A percentile compares a stretch with the other conserved stretches of the same genome.
phyloP scores from a whole-genome alignment of 2,113 vertebrate species.

The Onychostruthus taczanowskii region DNA sequence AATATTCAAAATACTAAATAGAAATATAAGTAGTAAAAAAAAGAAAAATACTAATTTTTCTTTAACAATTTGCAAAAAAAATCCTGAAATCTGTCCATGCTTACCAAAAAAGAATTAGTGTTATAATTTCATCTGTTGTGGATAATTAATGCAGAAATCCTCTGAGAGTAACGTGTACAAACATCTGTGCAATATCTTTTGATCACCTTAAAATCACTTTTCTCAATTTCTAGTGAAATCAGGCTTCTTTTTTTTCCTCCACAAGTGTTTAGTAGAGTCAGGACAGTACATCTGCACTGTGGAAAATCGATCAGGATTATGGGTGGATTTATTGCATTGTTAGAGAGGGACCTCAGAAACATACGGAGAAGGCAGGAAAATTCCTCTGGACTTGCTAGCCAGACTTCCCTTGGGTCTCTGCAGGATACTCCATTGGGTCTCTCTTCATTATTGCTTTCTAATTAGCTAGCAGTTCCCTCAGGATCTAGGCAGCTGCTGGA shows the following conservation, averaged over 20 bases:
- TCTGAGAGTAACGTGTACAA: neutral
- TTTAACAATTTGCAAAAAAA: neutral
- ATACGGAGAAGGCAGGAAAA: neutral
- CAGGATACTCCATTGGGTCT: neutral
- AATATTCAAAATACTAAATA: neutral
- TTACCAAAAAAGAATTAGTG: neutral
- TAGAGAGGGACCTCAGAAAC: neutral
- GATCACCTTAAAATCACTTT: neutral
- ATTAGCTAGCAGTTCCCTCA: neutral
- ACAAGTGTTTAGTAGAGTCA: neutral
- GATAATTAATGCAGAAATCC: neutral
- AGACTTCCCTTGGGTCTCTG: neutral
- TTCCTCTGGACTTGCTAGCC: neutral
- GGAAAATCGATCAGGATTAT: neutral
- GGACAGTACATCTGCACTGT: neutral
- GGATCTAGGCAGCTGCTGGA: neutral
- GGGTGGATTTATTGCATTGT: neutral
- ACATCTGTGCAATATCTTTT: neutral
- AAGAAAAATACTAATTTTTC: neutral
- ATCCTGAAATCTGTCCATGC: neutral
- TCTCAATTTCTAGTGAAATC: neutral
- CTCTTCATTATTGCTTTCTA: conserved; percentile 27
- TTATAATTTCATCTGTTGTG: neutral
- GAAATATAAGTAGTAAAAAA: neutral
- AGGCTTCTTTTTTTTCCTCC: neutral